A percentile compares a stretch with the other conserved stretches of the same genome.
These are phyloP conservation scores for Holocentrus rufus DNA, from an alignment of 2,797 vertebrate genomes.

Conservation along the genomic window DNA sequence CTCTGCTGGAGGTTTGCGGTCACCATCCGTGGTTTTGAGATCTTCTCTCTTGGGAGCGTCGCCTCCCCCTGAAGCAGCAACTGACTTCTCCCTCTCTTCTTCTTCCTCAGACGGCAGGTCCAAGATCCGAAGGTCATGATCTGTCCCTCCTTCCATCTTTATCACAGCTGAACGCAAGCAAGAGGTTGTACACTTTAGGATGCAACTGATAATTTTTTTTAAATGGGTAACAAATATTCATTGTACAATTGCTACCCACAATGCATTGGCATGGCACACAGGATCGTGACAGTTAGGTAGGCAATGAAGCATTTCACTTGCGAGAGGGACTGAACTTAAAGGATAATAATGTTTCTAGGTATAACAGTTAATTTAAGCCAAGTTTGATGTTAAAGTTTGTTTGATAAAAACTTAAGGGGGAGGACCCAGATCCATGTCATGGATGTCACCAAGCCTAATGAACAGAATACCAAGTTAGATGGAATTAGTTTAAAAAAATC, in stretches of 20 bases:
- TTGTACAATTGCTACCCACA: no score
- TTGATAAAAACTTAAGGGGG: slow-evolving; percentile 66
- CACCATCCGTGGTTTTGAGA: slow-evolving; percentile 66
- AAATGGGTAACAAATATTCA: background rate
- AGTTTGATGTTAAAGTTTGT: no score
- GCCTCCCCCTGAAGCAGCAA: slow-evolving; percentile 40
- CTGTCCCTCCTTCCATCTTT: slow-evolving; percentile 94
- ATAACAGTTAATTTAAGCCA: no score
- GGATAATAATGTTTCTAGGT: no score
- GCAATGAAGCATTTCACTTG: no score
- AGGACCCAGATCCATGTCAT: slow-evolving; percentile 90
- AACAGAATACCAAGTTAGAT: slow-evolving; percentile 8
- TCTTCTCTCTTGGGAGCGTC: slow-evolving; percentile 88
- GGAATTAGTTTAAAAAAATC: background rate
- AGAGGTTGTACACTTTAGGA: slow-evolving; percentile 1
- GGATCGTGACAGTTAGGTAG: no score
- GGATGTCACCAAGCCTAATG: slow-evolving; percentile 90
- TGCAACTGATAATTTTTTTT: background rate
- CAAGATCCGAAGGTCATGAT: slow-evolving; percentile 90
- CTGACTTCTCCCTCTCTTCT: slow-evolving; percentile 82
- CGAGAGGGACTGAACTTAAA: no score
- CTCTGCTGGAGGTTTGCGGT: slow-evolving; percentile 80
- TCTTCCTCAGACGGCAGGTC: slow-evolving; percentile 89
- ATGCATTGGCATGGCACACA: no score
- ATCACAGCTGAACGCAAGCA: slow-evolving; percentile 85